Evolutionary conservation across 2,797 vertebrate species (phyloP).

Genomic region (Crocidura indochinensis): DNA sequence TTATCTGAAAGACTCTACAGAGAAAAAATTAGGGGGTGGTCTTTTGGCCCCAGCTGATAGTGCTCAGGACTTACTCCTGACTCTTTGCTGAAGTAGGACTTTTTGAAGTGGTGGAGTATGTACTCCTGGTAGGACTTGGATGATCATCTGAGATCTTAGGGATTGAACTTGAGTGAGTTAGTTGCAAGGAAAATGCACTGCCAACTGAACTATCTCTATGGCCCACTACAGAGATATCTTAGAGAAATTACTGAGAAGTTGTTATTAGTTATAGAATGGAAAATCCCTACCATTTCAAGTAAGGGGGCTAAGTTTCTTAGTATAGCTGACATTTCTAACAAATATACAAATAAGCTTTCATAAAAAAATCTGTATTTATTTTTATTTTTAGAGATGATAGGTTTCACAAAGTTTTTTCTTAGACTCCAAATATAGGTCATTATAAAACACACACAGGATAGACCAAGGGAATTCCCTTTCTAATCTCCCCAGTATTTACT

Average conservation of each 20-base stretch:
- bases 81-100: too few species aligned
- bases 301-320: background rate
- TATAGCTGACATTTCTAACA: constrained; percentile 15
- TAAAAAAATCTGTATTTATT: background rate
- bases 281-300: background rate
- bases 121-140: too few species aligned
- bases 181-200: background rate
- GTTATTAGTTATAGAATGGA: background rate
- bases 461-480: too few species aligned
- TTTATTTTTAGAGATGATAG: background rate
- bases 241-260: background rate
- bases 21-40: background rate
- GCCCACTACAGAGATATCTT: constrained; percentile 17
- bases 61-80: too few species aligned
- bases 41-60: too few species aligned
- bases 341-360: background rate
- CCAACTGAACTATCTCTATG: background rate
- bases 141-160: background rate
- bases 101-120: too few species aligned
- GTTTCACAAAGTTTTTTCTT: background rate
- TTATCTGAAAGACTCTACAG: background rate
- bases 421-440: background rate
- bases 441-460: too few species aligned
- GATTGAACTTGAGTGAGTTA: background rate
- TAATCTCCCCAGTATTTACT: too few species aligned